Percentiles rank a stretch among this genome's conserved stretches.
phyloP scores from a whole-genome alignment of 1,140 invertebrate genomes.

The Dryas iulia region DNA sequence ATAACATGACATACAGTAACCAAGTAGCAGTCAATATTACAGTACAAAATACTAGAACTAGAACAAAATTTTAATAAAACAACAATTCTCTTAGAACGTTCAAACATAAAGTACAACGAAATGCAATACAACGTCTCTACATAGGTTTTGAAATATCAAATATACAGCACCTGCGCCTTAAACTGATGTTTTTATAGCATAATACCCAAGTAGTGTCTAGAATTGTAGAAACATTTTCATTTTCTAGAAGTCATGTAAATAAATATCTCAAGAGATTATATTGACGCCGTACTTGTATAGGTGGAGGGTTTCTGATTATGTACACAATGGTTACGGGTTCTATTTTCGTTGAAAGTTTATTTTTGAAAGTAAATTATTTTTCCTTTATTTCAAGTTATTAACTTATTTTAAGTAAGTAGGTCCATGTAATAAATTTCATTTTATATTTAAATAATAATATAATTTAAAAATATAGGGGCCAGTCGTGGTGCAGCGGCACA shows the following conservation, averaged over 20 bases:
- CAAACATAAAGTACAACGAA: background rate
- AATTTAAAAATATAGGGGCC: too few species aligned
- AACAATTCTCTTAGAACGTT: background rate
- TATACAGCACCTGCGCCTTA: background rate
- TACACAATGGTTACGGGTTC: too few species aligned
- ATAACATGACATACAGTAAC: too few species aligned
- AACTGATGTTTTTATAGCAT: background rate
- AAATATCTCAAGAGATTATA: background rate
- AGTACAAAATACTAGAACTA: background rate
- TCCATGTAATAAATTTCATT: too few species aligned
- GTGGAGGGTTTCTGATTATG: too few species aligned
- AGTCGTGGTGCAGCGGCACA: too few species aligned
- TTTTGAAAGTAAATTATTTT: too few species aligned
- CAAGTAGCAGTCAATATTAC: background rate
- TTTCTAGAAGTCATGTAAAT: background rate
- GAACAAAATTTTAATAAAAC: conserved; percentile 2
- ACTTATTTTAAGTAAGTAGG: too few species aligned
- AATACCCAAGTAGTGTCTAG: background rate
- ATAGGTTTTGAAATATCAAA: background rate
- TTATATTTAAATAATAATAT: too few species aligned
- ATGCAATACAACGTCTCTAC: background rate
- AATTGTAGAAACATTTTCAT: background rate
- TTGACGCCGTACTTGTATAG: background rate
- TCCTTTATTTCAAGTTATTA: too few species aligned
- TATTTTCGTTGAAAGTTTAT: too few species aligned